These are phyloP conservation scores for Lycorma delicatula DNA, from an alignment of 1,140 invertebrate species.

Conservation along the genomic window DNA sequence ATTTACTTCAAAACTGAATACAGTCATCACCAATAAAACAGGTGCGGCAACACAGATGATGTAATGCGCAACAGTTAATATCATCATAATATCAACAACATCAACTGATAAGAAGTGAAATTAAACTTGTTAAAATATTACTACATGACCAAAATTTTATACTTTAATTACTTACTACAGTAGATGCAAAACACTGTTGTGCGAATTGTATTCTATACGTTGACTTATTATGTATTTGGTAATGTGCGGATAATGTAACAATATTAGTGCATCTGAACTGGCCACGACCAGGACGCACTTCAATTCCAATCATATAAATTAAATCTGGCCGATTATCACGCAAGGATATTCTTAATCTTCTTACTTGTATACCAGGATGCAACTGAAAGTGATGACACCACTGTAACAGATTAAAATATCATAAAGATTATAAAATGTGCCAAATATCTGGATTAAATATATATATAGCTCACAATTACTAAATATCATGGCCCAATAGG, in stretches of 20 bases:
- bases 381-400: constrained; percentile 79
- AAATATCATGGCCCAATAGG: too few relatives aligned
- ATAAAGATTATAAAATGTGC: background rate
- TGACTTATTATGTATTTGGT: constrained; percentile 87
- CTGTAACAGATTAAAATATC: constrained; percentile 34
- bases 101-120: constrained; percentile 13
- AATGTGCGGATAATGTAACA: constrained; percentile 86
- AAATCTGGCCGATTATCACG: constrained; percentile 52
- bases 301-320: constrained; percentile 75
- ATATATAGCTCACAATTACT: too few relatives aligned
- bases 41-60: too few relatives aligned
- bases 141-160: constrained; percentile 7
- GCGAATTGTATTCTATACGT: constrained; percentile 73
- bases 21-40: too few relatives aligned
- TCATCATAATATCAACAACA: background rate
- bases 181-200: constrained; percentile 68
- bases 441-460: too few relatives aligned
- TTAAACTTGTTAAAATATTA: constrained; percentile 7
- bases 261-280: constrained; percentile 83
- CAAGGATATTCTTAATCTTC: constrained; percentile 52
- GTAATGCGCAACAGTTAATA: too few relatives aligned
- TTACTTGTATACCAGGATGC: constrained; percentile 62
- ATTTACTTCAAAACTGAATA: too few relatives aligned
- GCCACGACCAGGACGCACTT: constrained; percentile 77
- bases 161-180: constrained; percentile 37